These are phyloP conservation scores for Trachelus troglodyta DNA, from an alignment of 2,888 invertebrate genomes.

Conservation along the genomic window DNA sequence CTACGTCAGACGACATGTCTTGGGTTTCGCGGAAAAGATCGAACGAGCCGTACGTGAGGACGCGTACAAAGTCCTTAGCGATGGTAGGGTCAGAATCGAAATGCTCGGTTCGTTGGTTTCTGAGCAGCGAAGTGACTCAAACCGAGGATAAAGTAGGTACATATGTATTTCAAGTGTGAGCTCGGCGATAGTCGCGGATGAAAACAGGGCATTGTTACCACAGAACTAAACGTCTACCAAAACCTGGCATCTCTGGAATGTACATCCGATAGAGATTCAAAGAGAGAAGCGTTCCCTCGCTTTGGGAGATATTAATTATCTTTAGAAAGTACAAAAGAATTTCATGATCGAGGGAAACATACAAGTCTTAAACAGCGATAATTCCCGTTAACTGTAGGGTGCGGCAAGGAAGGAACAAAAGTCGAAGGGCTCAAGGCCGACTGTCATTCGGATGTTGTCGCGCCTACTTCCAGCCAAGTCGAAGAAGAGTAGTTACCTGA, in stretches of 20 bases:
- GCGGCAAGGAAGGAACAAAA: background rate
- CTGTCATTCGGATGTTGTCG: constrained; percentile 33
- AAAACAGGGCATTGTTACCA: background rate
- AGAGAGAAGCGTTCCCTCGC: background rate
- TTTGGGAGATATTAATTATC: background rate
- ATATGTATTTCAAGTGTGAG: background rate
- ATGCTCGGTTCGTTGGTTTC: background rate
- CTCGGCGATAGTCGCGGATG: background rate
- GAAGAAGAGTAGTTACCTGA: constrained; percentile 31
- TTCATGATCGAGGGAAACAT: background rate
- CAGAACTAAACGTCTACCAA: background rate
- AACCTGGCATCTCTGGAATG: background rate
- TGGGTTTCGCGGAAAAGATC: constrained; percentile 60
- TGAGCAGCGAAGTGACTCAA: background rate
- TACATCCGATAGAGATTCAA: background rate
- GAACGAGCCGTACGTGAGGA: constrained; percentile 58
- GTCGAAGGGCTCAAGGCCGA: background rate
- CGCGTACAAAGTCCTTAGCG: constrained; percentile 46
- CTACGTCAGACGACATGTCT: constrained; percentile 49
- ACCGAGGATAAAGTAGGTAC: background rate
- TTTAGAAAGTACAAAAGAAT: background rate
- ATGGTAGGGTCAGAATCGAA: background rate
- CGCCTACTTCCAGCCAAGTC: constrained; percentile 33
- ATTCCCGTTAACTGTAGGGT: background rate
- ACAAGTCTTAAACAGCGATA: background rate